These are phyloP conservation scores for Bibio marci DNA, from an alignment of 2,888 invertebrate genomes.

Conservation along the genomic window DNA sequence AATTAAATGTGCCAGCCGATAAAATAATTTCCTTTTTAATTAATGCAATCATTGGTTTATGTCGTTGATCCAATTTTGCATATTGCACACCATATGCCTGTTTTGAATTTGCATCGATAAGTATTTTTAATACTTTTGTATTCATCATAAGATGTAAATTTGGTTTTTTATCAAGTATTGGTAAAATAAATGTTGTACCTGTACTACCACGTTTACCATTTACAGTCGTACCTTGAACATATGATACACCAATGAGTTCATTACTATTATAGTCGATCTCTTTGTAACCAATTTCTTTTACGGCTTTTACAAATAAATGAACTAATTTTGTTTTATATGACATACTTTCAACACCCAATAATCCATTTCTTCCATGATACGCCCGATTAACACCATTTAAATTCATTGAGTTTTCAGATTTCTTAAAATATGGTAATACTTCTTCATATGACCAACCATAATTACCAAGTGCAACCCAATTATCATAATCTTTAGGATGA, in stretches of 20 bases:
- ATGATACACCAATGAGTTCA: slow-evolving; percentile 32
- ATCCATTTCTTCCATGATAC: slow-evolving; percentile 23
- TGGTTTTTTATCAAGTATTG: slow-evolving; percentile 30
- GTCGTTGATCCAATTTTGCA: slow-evolving; percentile 31
- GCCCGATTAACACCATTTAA: no score
- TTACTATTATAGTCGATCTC: slow-evolving; percentile 23
- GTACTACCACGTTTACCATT: slow-evolving; percentile 57
- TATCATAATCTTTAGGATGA: slow-evolving; percentile 51
- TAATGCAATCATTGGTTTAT: slow-evolving; percentile 18
- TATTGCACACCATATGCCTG: slow-evolving; percentile 32
- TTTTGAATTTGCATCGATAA: slow-evolving; percentile 31
- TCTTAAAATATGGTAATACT: slow-evolving; percentile 40
- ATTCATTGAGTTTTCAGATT: slow-evolving; percentile 45
- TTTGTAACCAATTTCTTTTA: slow-evolving; percentile 30
- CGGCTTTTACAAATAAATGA: slow-evolving; percentile 32
- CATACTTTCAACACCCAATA: slow-evolving; percentile 38
- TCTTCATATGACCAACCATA: slow-evolving; percentile 53
- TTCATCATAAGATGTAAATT: slow-evolving; percentile 42
- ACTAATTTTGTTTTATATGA: slow-evolving; percentile 33
- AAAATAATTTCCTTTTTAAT: slow-evolving; percentile 55
- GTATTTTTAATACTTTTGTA: slow-evolving; percentile 35
- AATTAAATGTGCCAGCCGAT: slow-evolving; percentile 60
- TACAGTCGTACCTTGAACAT: slow-evolving; percentile 31
- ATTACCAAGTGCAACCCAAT: slow-evolving; percentile 49
- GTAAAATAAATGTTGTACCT: slow-evolving; percentile 49